phyloP scores from a whole-genome alignment of 1,140 invertebrate genomes.

The Scylla paramamosain region DNA sequence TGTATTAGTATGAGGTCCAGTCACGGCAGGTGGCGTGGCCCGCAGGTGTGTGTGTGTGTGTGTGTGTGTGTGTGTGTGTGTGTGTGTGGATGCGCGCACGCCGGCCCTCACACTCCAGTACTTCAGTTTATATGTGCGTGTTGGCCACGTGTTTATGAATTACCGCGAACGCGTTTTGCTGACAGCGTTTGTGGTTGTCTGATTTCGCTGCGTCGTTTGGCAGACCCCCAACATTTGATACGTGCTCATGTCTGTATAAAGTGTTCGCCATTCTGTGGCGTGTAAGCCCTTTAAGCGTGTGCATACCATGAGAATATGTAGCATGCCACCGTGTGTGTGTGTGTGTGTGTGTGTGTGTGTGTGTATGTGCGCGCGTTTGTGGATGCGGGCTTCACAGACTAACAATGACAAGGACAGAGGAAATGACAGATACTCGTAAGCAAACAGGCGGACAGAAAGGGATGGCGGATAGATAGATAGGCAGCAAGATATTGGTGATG shows the following conservation, averaged over 20 bases:
- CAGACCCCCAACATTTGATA: background rate
- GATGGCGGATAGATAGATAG: background rate
- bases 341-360: background rate
- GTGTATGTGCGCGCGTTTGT: no score
- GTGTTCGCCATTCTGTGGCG: background rate
- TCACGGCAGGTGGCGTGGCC: constrained; percentile 4
- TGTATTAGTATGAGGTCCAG: background rate
- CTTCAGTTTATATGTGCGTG: background rate
- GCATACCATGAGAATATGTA: background rate
- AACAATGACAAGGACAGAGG: no score
- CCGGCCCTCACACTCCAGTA: no score
- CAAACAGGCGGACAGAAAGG: no score
- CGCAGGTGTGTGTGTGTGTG: background rate
- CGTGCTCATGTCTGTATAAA: background rate
- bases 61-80: constrained; percentile 20
- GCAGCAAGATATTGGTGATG: background rate
- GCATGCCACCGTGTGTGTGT: background rate
- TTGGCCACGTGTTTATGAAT: background rate
- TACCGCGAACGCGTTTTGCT: background rate
- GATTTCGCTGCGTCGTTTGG: background rate
- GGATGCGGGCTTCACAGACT: background rate
- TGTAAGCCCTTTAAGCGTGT: background rate
- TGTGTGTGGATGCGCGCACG: background rate
- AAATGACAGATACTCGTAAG: no score
- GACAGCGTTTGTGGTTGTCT: background rate